A percentile compares a stretch with the other conserved stretches of the same genome.
Evolutionary conservation across 2,888 invertebrate species (phyloP).

Genomic region (Linnaemya vulpina): DNA sequence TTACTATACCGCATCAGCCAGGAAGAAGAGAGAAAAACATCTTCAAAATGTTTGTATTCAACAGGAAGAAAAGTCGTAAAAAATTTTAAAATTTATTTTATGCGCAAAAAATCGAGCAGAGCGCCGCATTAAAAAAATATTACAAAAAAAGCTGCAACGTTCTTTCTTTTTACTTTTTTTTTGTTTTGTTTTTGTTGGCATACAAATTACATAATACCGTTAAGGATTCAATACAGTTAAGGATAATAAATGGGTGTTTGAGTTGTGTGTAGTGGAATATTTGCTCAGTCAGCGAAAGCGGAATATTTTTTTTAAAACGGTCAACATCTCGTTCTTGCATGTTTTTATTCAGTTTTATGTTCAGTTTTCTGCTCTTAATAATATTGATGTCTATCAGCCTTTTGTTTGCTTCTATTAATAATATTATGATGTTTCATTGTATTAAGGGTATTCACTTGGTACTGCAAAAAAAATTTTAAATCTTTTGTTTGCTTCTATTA

Average conservation of each 20-base stretch:
- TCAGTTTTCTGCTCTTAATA: constrained; percentile 20
- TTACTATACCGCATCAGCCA: not conserved
- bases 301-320: constrained; percentile 18
- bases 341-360: constrained; percentile 11
- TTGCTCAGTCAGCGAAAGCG: constrained; percentile 51
- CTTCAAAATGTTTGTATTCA: constrained; percentile 1
- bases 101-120: constrained; percentile 5
- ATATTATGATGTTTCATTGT: not conserved
- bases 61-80: constrained; percentile 24
- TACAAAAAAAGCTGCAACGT: constrained; percentile 26
- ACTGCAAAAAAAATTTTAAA: no score
- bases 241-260: constrained; percentile 25
- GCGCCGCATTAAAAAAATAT: not conserved
- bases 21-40: not conserved
- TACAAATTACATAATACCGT: constrained; percentile 14
- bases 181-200: no score
- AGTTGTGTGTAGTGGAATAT: not conserved
- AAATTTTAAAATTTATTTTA: constrained; percentile 23
- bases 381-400: constrained; percentile 52
- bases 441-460: constrained; percentile 27
- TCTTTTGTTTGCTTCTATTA: constrained; percentile 38
- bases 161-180: no score
- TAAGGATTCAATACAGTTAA: constrained; percentile 5
- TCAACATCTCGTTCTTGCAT: constrained; percentile 13
- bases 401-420: constrained; percentile 39